Conservation (phyloP, 2,797 vertebrate genomes). For the Microchirus variegatus region DNA sequence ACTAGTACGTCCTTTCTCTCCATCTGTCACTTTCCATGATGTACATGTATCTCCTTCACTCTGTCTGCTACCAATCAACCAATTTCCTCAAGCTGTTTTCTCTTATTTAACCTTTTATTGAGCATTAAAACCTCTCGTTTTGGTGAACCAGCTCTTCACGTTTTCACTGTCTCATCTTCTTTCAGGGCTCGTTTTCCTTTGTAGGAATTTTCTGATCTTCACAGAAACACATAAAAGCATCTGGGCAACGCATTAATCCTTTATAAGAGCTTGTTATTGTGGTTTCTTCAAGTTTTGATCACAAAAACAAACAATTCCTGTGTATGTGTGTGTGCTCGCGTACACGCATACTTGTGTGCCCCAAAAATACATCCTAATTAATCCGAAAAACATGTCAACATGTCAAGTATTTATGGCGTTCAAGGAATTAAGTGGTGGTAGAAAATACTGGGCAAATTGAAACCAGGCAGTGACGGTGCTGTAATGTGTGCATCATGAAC, state of each 20-base stretch:
- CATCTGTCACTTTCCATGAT: conserved; percentile 11
- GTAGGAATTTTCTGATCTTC: background rate
- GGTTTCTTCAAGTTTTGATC: conserved; percentile 5
- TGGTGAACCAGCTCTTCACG: background rate
- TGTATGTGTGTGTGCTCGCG: background rate
- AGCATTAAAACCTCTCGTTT: background rate
- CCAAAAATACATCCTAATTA: no score
- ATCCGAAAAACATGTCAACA: no score
- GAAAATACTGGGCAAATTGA: no score
- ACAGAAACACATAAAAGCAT: conserved; percentile 6
- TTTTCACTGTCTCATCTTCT: background rate
- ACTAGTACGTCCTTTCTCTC: conserved; percentile 4
- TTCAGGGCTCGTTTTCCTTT: background rate
- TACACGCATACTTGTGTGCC: background rate
- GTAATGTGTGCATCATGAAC: no score
- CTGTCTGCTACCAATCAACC: conserved; percentile 10
- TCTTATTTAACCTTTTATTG: background rate
- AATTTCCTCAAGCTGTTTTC: conserved; percentile 7
- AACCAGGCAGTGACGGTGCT: no score
- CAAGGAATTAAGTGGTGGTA: no score
- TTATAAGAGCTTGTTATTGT: background rate
- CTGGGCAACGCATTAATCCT: conserved; percentile 7
- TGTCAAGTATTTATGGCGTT: no score
- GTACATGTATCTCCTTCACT: background rate
- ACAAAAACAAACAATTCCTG: background rate